Evolutionary conservation across 2,888 invertebrate species (phyloP).

Genomic region (Melangyna quadrimaculata): DNA sequence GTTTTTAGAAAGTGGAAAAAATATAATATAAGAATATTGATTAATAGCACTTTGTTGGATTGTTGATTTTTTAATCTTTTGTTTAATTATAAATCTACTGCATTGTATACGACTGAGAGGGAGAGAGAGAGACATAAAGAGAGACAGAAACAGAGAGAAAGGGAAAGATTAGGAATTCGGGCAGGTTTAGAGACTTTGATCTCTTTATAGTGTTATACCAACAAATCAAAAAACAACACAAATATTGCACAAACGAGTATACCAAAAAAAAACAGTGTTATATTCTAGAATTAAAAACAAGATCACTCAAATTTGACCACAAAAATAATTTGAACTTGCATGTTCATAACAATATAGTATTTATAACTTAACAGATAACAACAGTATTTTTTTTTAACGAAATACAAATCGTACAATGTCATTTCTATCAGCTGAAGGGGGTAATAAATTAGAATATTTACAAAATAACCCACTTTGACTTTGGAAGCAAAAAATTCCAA

Average conservation of each 20-base stretch:
- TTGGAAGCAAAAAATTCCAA: not conserved
- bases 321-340: constrained; percentile 19
- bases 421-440: constrained; percentile 21
- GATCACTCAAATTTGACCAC: constrained; percentile 29
- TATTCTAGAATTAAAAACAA: not conserved
- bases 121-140: not conserved
- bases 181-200: not conserved
- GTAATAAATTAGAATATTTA: constrained; percentile 35
- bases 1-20: constrained; percentile 48
- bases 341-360: constrained; percentile 24
- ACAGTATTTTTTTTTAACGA: not conserved
- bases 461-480: not conserved
- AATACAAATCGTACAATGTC: not conserved
- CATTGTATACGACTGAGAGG: constrained; percentile 26
- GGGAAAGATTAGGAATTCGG: not conserved
- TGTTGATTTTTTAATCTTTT: constrained; percentile 20
- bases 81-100: constrained; percentile 44
- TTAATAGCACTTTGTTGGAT: constrained; percentile 70
- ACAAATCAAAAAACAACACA: not conserved
- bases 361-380: constrained; percentile 7
- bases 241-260: constrained; percentile 43
- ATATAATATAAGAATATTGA: constrained; percentile 50
- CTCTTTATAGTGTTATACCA: constrained; percentile 12
- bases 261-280: not conserved
- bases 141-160: not conserved